Conservation (phyloP, 2,797 vertebrate species). For the Rhinophrynus dorsalis region DNA sequence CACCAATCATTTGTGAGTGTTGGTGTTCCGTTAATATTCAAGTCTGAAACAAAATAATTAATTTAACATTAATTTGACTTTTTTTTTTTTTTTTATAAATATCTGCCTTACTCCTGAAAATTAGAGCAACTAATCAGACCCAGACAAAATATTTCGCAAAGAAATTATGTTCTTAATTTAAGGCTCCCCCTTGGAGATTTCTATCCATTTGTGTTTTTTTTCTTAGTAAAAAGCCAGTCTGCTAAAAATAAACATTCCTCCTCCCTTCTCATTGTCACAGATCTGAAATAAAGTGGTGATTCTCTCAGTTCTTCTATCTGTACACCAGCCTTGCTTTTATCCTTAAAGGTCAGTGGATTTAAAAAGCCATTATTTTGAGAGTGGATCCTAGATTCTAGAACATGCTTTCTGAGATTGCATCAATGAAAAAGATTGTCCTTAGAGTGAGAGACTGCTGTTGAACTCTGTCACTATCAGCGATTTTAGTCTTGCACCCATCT, state of each 20-base stretch:
- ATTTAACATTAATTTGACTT: slow-evolving; percentile 1
- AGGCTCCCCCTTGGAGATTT: slow-evolving; percentile 59
- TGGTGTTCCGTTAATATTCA: neutral
- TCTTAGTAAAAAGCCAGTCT: slow-evolving; percentile 38
- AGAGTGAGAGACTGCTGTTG: slow-evolving; percentile 53
- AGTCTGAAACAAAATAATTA: neutral
- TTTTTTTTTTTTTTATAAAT: neutral
- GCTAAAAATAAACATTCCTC: slow-evolving; percentile 73
- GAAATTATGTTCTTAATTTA: slow-evolving; percentile 60
- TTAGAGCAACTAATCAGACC: slow-evolving; percentile 54
- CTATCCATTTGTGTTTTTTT: slow-evolving; percentile 60
- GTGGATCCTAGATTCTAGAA: slow-evolving; percentile 44
- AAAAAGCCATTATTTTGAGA: slow-evolving; percentile 48
- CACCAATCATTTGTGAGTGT: too few species aligned
- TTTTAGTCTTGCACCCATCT: slow-evolving; percentile 45
- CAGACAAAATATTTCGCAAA: slow-evolving; percentile 63
- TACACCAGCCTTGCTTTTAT: slow-evolving; percentile 45
- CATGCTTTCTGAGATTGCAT: slow-evolving; percentile 47
- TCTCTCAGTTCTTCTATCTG: slow-evolving; percentile 50
- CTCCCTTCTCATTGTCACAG: slow-evolving; percentile 53
- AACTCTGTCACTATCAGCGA: neutral
- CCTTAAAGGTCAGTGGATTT: slow-evolving; percentile 56
- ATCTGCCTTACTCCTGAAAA: slow-evolving; percentile 24
- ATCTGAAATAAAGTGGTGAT: slow-evolving; percentile 59
- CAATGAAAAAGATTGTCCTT: slow-evolving; percentile 52